phyloP scores from a whole-genome alignment of 2,113 vertebrate species.

The Phocoena sinus region DNA sequence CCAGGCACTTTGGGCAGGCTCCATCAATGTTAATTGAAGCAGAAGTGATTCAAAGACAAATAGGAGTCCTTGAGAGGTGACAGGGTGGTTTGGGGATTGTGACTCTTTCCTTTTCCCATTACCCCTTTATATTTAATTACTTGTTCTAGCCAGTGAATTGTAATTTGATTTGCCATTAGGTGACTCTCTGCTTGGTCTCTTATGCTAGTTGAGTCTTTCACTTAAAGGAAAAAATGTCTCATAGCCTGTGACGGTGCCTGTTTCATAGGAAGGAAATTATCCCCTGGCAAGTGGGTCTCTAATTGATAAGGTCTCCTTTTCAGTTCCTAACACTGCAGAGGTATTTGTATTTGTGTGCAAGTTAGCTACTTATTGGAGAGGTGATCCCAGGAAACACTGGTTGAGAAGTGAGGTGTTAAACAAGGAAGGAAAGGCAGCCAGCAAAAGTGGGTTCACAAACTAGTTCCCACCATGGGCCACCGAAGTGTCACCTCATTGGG shows the following conservation, averaged over 20 bases:
- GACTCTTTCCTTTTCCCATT: slow-evolving; percentile 45
- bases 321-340: background rate
- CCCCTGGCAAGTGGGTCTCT: background rate
- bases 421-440: background rate
- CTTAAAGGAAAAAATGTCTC: slow-evolving; percentile 21
- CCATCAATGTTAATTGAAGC: slow-evolving; percentile 67
- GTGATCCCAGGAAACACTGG: background rate
- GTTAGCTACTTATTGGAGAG: background rate
- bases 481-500: background rate
- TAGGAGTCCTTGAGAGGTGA: slow-evolving; percentile 49
- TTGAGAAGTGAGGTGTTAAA: background rate
- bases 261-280: background rate
- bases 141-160: background rate
- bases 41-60: slow-evolving; percentile 57
- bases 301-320: background rate
- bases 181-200: background rate
- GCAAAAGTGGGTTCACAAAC: background rate
- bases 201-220: background rate
- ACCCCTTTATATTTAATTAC: slow-evolving; percentile 62
- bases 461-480: background rate
- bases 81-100: background rate
- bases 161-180: slow-evolving; percentile 45
- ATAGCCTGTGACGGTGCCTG: background rate
- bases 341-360: background rate
- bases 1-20: slow-evolving; percentile 26